Base-by-base conservation (phyloP, 2,888 invertebrate genomes). In the Netelia virgata region DNA sequence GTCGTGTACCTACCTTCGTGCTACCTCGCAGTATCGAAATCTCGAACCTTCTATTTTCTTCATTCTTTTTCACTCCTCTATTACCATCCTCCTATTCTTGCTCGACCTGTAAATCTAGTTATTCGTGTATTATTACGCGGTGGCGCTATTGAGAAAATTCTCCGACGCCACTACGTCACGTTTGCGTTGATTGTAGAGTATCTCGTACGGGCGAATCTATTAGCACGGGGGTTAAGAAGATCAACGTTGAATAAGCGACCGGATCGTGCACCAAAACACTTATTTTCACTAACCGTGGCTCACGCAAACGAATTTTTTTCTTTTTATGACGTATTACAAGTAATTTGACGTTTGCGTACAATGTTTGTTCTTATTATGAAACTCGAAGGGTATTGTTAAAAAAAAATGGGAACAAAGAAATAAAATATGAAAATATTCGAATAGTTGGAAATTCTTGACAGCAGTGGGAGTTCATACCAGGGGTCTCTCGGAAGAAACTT, bases 1-100 rank as follows among this genome's bases (percentile, higher is more conserved):
- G 0, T 3, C 47, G 20, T 68, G 10, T 23, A 72, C 53, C 59
- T 23, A 72, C 53, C 59, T 76, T 82, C 68, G 72, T 77, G 82
- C 36, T 23, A 43, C 41, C 23, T 14, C 53, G 59, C 68, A 50
- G 72, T 77, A 72, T 77, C 23, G 28, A 64, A 47, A 36, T 36
- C 36, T 41, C 59, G 59, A 16, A 20, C 20, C 50, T 36, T 10
- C 18, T n/a, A 47, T 69, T 57, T 28, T 63, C 18, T 68, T 66
- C 43, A 43, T 43, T 72, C n/a, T 47, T n/a, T 73, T 47, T n/a
- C n/a, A 14, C 28, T 9, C 9, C 57, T 18, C 8, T 57, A 57
- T n/a, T 18, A 14, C n/a, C 57, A 41, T 6, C 14, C 18, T 16
- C n/a, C n/a, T 55, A 9, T n/a, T 47, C 50, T 68, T 43, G 6